phyloP scores from a whole-genome alignment of 2,797 vertebrate species.

The Hirundo rustica region DNA sequence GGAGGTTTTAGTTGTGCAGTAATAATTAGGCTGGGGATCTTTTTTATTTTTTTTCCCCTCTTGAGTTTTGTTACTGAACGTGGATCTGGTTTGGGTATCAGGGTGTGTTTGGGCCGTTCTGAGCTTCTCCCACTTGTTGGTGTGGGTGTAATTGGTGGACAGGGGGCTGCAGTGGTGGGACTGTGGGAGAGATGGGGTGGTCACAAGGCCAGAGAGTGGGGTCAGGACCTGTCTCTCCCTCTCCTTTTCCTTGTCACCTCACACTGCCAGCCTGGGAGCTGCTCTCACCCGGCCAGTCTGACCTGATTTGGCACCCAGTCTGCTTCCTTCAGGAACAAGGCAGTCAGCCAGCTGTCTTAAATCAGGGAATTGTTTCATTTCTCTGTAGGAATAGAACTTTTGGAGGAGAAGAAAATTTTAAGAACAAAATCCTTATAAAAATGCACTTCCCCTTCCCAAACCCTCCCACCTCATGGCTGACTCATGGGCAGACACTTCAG shows the following conservation, averaged over 20 bases:
- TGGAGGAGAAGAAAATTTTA: not conserved
- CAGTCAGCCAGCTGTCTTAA: not conserved
- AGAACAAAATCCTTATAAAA: not conserved
- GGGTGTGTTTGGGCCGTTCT: not conserved
- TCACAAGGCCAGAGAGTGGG: accelerated
- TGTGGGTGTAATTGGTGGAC: not conserved
- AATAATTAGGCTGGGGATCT: not conserved
- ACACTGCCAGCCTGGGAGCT: not conserved
- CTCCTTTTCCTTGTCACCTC: not conserved
- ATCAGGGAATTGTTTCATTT: not conserved
- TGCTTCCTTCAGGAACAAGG: not conserved
- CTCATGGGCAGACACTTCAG: not conserved
- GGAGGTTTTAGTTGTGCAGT: not conserved
- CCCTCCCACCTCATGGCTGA: not conserved
- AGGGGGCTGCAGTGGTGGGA: not conserved
- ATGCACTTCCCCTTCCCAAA: not conserved
- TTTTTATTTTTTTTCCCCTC: not conserved
- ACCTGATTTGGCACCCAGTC: not conserved
- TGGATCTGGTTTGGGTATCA: not conserved
- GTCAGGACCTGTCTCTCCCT: not conserved
- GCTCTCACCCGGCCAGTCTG: slow-evolving; percentile 6
- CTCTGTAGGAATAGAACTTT: not conserved
- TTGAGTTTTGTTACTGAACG: not conserved
- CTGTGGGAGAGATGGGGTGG: not conserved
- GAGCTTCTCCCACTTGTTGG: not conserved